Evolutionary conservation across 1,140 invertebrate species (phyloP).

Genomic region (Ooceraea biroi): DNA sequence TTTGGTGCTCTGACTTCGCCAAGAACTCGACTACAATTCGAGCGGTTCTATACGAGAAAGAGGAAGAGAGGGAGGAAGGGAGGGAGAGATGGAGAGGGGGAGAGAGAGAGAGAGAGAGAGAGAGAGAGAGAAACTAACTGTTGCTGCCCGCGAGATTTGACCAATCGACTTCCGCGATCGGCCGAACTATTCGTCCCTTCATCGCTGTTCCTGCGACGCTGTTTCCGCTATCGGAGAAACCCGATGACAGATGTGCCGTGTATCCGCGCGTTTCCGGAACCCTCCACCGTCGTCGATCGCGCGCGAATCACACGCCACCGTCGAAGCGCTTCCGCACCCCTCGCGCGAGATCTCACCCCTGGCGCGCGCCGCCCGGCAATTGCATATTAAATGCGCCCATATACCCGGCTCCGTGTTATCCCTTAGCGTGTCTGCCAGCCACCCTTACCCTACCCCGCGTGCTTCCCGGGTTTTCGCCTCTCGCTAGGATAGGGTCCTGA

Average conservation of each 20-base stretch:
- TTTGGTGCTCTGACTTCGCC: constrained; percentile 27
- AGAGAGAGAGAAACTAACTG: constrained; percentile 6
- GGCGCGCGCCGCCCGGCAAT: constrained; percentile 56
- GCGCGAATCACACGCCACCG: background rate
- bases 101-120: too few species aligned
- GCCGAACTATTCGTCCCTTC: background rate
- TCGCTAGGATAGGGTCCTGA: constrained; percentile 64
- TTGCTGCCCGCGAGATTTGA: constrained; percentile 17
- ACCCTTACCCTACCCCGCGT: background rate
- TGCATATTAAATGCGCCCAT: constrained; percentile 74
- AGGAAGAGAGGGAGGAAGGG: too few species aligned
- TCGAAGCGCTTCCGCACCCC: constrained; percentile 9
- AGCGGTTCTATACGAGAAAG: background rate
- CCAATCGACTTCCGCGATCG: constrained; percentile 6
- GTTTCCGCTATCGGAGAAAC: background rate
- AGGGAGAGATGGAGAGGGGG: too few species aligned
- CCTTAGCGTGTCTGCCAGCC: constrained; percentile 22
- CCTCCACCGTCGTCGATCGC: too few species aligned
- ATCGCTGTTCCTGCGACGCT: too few species aligned
- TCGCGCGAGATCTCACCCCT: constrained; percentile 33
- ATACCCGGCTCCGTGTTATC: constrained; percentile 57
- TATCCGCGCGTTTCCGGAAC: background rate
- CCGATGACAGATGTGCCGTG: background rate
- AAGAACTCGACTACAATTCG: constrained; percentile 32
- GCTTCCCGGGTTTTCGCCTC: constrained; percentile 49